Evolutionary conservation across 2,797 vertebrate genomes (phyloP).

Genomic region (Phalanger gymnotis): DNA sequence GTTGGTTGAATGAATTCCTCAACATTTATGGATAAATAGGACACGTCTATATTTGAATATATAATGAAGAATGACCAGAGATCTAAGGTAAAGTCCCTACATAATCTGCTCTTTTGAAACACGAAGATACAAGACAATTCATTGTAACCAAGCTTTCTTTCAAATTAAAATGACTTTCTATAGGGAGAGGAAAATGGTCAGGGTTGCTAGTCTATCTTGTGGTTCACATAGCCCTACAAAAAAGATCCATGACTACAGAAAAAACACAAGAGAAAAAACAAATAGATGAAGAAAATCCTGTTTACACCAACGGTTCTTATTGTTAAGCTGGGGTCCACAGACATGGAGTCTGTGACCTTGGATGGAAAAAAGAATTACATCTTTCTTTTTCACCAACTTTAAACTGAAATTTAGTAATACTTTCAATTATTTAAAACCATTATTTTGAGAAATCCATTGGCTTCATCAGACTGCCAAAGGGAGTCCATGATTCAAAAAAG

Average conservation of each 20-base stretch:
- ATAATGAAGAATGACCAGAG: background rate
- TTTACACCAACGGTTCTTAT: background rate
- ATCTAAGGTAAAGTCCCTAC: background rate
- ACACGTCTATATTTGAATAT: background rate
- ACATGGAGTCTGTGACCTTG: background rate
- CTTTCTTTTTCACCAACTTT: background rate
- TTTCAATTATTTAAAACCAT: background rate
- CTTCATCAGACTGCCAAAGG: background rate
- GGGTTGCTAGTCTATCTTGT: background rate
- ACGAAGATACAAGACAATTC: background rate
- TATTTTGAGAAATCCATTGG: background rate
- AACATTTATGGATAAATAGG: background rate
- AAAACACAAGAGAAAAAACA: background rate
- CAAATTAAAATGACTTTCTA: background rate
- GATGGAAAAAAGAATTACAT: background rate
- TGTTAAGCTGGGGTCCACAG: background rate
- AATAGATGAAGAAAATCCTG: background rate
- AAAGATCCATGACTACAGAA: background rate
- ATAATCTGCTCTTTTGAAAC: background rate
- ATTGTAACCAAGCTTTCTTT: background rate
- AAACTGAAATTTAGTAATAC: background rate
- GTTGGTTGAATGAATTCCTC: background rate
- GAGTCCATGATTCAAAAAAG: background rate
- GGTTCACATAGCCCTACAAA: background rate
- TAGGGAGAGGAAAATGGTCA: background rate